Conservation (phyloP, 2,113 vertebrate genomes). For the Mormoops blainvillei region DNA sequence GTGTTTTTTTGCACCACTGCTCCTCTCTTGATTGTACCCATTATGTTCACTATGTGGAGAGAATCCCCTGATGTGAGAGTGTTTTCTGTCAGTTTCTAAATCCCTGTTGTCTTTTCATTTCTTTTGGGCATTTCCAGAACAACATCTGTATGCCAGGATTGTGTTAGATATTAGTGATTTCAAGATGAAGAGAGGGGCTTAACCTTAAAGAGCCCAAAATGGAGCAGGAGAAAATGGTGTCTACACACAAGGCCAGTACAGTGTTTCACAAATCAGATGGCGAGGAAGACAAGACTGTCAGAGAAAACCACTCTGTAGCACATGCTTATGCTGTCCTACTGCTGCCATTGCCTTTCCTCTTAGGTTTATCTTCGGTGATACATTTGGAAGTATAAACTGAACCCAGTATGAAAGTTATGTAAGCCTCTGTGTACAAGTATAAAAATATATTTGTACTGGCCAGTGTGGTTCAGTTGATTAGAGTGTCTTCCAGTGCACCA, state of each 20-base stretch:
- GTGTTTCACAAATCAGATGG: background rate
- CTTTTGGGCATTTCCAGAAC: background rate
- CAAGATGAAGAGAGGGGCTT: background rate
- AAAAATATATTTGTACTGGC: too few species aligned
- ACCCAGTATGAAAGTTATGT: background rate
- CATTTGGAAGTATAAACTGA: background rate
- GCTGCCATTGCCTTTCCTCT: background rate
- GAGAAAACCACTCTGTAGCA: background rate
- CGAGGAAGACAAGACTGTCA: accelerated
- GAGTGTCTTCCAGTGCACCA: too few species aligned
- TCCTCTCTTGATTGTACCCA: background rate
- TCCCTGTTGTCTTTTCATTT: background rate
- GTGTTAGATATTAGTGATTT: background rate
- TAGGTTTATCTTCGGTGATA: background rate
- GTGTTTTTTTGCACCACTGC: background rate
- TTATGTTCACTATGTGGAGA: accelerated
- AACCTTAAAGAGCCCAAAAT: background rate
- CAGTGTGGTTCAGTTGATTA: too few species aligned
- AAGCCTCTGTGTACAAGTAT: background rate
- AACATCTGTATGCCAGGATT: background rate
- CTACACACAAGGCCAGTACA: too few species aligned
- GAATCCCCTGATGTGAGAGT: background rate
- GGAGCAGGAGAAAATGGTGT: background rate
- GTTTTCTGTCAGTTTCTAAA: background rate
- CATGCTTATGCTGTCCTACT: background rate